These are phyloP conservation scores for Notechis scutatus DNA, from an alignment of 2,113 vertebrate species.

Conservation along the genomic window DNA sequence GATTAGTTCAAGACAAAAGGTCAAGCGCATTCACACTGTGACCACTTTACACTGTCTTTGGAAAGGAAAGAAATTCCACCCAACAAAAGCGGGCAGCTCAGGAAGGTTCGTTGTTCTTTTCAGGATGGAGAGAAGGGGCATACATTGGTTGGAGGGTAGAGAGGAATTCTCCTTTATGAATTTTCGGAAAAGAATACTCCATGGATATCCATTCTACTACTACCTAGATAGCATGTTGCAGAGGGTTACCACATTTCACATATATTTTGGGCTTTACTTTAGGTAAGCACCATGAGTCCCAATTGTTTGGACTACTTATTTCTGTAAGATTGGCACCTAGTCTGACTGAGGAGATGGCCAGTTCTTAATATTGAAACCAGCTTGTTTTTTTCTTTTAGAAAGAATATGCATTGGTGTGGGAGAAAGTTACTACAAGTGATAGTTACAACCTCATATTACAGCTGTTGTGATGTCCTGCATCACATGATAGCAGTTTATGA, in stretches of 20 bases:
- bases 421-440: background rate
- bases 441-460: background rate
- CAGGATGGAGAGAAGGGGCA: background rate
- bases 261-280: background rate
- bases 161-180: background rate
- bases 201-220: background rate
- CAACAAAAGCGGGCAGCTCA: conserved; percentile 48
- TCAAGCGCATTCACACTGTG: conserved; percentile 89
- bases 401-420: background rate
- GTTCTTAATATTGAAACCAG: background rate
- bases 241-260: background rate
- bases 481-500: background rate
- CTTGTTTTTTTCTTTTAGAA: background rate
- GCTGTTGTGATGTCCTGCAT: background rate
- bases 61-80: conserved; percentile 53
- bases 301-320: background rate
- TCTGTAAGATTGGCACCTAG: background rate
- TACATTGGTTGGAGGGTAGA: background rate
- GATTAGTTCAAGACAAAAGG: conserved; percentile 94
- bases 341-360: background rate
- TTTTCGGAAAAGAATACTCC: background rate
- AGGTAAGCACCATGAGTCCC: background rate
- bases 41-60: conserved; percentile 80
- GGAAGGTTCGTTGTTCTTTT: conserved; percentile 14
- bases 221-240: background rate